phyloP scores from a whole-genome alignment of 1,140 invertebrate species.

The Zaprionus lachaisei region DNA sequence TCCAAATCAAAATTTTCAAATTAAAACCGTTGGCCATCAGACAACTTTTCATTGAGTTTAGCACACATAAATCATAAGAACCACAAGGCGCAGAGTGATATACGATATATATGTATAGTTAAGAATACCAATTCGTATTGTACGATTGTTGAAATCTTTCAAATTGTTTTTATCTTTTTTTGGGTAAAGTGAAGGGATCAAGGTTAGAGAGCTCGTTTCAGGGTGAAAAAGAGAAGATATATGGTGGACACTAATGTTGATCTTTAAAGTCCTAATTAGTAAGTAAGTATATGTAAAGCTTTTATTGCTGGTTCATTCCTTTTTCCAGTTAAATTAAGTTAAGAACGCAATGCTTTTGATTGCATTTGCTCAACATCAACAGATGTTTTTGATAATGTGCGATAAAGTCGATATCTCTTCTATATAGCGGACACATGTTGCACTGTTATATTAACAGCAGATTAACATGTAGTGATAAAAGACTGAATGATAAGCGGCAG shows the following conservation, averaged over 20 bases:
- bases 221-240: background rate
- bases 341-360: no score
- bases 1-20: constrained; percentile 11
- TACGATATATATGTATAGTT: background rate
- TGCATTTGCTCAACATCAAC: background rate
- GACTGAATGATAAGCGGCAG: background rate
- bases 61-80: constrained; percentile 10
- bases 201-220: background rate
- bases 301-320: no score
- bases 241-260: background rate
- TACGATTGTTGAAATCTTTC: background rate
- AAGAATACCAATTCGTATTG: background rate
- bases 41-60: constrained; percentile 19
- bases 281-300: background rate
- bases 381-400: background rate
- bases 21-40: constrained; percentile 35
- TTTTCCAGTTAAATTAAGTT: no score
- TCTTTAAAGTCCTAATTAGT: background rate
- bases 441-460: background rate
- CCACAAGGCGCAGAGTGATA: background rate
- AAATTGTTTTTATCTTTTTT: background rate
- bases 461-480: constrained; percentile 5
- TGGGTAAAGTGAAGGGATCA: background rate
- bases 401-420: background rate
- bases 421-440: background rate